phyloP scores from a whole-genome alignment of 2,888 invertebrate genomes.

The Laspeyria flexula region DNA sequence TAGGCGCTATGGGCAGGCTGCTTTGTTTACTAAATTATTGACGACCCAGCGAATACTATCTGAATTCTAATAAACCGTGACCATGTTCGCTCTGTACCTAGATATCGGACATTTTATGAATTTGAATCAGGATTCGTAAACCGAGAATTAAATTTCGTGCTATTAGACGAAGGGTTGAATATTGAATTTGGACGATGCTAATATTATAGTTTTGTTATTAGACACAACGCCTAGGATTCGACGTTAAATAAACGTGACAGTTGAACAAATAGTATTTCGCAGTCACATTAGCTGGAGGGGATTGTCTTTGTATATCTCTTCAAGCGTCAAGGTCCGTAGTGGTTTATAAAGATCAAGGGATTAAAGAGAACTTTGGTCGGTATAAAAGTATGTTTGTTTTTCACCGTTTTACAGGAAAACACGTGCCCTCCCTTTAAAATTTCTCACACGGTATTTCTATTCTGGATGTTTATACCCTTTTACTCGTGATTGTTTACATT shows the following conservation, averaged over 20 bases:
- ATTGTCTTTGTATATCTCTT: constrained; percentile 5
- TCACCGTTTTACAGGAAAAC: constrained; percentile 31
- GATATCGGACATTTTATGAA: constrained; percentile 24
- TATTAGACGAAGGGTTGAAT: too few species aligned
- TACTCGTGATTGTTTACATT: constrained; percentile 35
- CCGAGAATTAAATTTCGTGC: too few species aligned
- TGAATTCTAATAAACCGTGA: constrained; percentile 26
- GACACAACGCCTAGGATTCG: background rate
- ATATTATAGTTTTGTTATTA: background rate
- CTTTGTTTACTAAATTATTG: constrained; percentile 32
- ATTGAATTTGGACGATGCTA: constrained; percentile 6
- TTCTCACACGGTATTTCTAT: constrained; percentile 37
- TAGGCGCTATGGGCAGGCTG: constrained; percentile 5
- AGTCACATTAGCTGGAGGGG: background rate
- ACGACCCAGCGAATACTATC: constrained; percentile 19
- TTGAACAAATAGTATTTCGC: background rate
- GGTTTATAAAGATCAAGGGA: constrained; percentile 32
- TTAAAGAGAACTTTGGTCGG: constrained; percentile 21
- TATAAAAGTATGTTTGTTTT: constrained; percentile 33
- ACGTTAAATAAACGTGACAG: background rate
- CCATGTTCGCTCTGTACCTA: constrained; percentile 9
- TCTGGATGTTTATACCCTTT: constrained; percentile 30
- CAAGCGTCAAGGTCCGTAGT: constrained; percentile 15
- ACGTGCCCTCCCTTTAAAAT: constrained; percentile 32
- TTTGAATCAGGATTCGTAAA: constrained; percentile 26